Conservation (phyloP, 1,140 invertebrate species). For the Brachionus calyciflorus region DNA sequence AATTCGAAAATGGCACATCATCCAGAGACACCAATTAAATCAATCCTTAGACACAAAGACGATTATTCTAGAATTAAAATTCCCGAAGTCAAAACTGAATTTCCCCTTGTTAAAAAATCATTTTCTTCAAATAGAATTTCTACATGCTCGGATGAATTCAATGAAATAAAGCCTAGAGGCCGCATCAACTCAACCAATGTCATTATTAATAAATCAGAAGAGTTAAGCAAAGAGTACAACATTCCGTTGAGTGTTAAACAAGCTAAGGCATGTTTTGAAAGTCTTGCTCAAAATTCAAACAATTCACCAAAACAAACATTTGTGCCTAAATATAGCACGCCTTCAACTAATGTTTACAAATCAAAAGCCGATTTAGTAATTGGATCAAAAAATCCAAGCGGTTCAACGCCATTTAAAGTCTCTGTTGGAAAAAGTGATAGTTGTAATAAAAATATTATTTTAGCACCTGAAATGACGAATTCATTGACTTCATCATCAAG, state of each 20-base stretch:
- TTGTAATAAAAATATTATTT: not conserved
- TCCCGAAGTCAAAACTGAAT: not conserved
- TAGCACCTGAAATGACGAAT: not conserved
- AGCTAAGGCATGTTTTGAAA: slow-evolving; percentile 36
- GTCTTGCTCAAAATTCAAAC: not conserved
- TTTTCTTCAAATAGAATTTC: not conserved
- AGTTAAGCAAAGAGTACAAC: slow-evolving; percentile 18
- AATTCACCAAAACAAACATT: not conserved
- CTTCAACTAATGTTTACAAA: not conserved
- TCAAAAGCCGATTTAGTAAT: not conserved
- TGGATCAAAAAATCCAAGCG: not conserved
- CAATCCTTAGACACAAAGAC: not conserved
- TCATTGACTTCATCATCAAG: slow-evolving; percentile 29
- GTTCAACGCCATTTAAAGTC: not conserved
- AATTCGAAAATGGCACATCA: not conserved
- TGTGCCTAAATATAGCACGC: not conserved
- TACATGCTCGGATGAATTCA: not conserved
- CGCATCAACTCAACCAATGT: not conserved
- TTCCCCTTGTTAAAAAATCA: not conserved
- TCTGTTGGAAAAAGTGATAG: not conserved
- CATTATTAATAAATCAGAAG: slow-evolving; percentile 3
- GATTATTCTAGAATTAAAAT: not conserved
- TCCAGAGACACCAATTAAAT: not conserved
- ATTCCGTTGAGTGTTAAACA: slow-evolving; percentile 36
- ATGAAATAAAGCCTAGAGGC: not conserved